Conservation (phyloP, 2,113 vertebrate genomes). For the Mirounga angustirostris region DNA sequence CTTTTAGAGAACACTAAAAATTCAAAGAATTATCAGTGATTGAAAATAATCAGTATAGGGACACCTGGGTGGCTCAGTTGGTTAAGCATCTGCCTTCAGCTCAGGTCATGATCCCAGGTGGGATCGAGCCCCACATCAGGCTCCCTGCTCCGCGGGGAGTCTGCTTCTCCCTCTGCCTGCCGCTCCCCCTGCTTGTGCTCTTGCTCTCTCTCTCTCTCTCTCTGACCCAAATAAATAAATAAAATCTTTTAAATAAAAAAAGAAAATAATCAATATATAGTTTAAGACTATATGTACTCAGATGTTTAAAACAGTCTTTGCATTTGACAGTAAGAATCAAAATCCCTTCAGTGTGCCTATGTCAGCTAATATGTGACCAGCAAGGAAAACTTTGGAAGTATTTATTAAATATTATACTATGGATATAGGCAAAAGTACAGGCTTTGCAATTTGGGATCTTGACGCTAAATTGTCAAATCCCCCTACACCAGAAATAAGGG, state of each 20-base stretch:
- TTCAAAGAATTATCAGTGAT: constrained; percentile 53
- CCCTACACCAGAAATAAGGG: not conserved
- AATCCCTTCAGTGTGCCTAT: constrained; percentile 62
- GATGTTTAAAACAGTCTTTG: constrained; percentile 54
- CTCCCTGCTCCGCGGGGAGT: too few species aligned
- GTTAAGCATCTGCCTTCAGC: too few species aligned
- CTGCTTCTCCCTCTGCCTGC: too few species aligned
- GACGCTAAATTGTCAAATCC: not conserved
- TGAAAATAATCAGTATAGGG: not conserved
- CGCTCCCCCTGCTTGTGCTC: too few species aligned
- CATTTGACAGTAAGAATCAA: constrained; percentile 43
- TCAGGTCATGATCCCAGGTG: too few species aligned
- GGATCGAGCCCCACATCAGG: too few species aligned
- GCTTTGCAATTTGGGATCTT: constrained; percentile 6
- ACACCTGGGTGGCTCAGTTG: too few species aligned
- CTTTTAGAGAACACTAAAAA: not conserved
- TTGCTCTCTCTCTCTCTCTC: too few species aligned
- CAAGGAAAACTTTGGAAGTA: constrained; percentile 55
- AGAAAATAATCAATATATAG: not conserved
- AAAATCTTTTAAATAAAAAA: too few species aligned
- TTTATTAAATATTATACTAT: constrained; percentile 43
- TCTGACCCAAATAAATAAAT: too few species aligned
- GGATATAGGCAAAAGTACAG: not conserved
- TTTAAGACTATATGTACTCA: constrained; percentile 41
- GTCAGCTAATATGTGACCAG: constrained; percentile 55